Evolutionary conservation across 1,140 invertebrate genomes (phyloP), one percentile per base, ranked within the genome.

Genomic region (Acromyrmex heyeri): DNA sequence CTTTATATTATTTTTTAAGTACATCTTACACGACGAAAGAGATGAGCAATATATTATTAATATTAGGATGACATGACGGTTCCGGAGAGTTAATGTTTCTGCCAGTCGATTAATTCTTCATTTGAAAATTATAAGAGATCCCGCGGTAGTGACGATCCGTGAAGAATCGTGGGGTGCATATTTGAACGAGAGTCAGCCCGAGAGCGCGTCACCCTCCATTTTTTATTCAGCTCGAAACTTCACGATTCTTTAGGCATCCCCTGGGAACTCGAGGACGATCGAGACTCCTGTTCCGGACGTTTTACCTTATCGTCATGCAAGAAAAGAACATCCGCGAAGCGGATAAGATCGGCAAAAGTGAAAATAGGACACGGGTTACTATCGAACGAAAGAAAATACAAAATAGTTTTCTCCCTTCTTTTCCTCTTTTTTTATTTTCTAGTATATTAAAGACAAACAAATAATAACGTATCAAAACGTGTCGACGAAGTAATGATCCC

Each of bases 31-130:
- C 14, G 77, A 90, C 86, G 65, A 86, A 79, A 78, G 87, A 76
- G 78, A 86, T 53, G 55, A n/a, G 6, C 30, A 50, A 86, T 89
- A 73, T 79, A 89, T 89, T 93, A 92, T 91, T 92, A 89, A 91
- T 73, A 61, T 57, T 72, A 81, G 87, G 70, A 83, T 57, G 79
- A 64, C 65, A 69, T 69, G 87, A 72, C 87, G 86, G 87, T 90
- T 91, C 88, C 87, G 82, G 53, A 86, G 87, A 90, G 88, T 92
- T 89, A 89, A 90, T 87, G 86, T 90, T 90, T 91, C 86, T 91
- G 88, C 85, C 89, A 88, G 90, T 91, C 92, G 92, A 93, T 93
- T 93, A 93, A 93, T 93, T 88, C 92, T 92, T 90, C 92, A 87
- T 89, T 93, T 91, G 90, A 91, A 91, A 92, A 92, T 92, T 91